phyloP scores from a whole-genome alignment of 2,888 invertebrate genomes.

The Cerastis rubricosa region DNA sequence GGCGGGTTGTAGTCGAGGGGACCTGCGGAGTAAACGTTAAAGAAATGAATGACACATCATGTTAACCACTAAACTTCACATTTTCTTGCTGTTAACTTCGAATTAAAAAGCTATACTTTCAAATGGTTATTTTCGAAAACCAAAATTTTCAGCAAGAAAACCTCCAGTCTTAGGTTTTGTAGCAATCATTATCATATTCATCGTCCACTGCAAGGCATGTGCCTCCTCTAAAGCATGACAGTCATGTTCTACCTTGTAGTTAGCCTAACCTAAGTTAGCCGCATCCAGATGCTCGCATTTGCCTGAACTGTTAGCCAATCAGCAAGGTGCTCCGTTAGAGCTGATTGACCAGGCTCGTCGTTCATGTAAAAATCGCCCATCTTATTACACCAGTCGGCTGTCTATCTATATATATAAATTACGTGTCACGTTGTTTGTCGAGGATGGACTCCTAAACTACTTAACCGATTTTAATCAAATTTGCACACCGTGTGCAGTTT shows the following conservation, averaged over 20 bases:
- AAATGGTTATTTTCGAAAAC: not conserved
- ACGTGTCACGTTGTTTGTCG: too few species aligned
- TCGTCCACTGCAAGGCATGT: not conserved
- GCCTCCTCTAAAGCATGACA: not conserved
- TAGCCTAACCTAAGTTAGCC: not conserved
- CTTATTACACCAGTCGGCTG: too few species aligned
- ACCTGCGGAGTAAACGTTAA: slow-evolving; percentile 71
- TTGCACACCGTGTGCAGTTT: too few species aligned
- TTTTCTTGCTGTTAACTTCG: not conserved
- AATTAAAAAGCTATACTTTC: not conserved
- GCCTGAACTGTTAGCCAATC: not conserved
- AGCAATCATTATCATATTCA: not conserved
- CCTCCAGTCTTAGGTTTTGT: not conserved
- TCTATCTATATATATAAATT: too few species aligned
- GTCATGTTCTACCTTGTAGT: not conserved
- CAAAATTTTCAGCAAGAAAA: not conserved
- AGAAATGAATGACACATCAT: not conserved
- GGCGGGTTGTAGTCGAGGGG: slow-evolving; percentile 92
- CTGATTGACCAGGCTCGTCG: not conserved
- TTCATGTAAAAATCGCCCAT: not conserved
- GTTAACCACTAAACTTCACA: not conserved
- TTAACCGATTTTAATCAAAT: too few species aligned
- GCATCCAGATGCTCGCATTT: not conserved
- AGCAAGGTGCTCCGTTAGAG: not conserved
- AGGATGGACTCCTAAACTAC: too few species aligned